Base-by-base conservation (phyloP, 1,140 invertebrate species). In the Armadillidium nasatum region DNA sequence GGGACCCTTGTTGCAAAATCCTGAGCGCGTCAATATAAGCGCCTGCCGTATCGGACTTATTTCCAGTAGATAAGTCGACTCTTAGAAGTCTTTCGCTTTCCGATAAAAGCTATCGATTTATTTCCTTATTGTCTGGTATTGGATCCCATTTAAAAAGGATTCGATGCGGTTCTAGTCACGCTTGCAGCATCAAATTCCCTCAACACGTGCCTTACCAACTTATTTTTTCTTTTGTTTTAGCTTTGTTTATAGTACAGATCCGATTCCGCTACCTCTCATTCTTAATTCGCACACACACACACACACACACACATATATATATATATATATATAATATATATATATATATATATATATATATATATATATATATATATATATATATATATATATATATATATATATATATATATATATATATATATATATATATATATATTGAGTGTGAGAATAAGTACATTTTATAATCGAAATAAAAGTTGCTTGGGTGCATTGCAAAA, bases 321-420 rank as follows among this genome's bases (percentile, higher is more conserved):
- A n/a, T n/a, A n/a, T n/a, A n/a, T n/a, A n/a, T n/a, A n/a, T n/a
- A n/a, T n/a, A n/a, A n/a, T n/a, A n/a, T n/a, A n/a, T n/a, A n/a
- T n/a, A n/a, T n/a, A n/a, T n/a, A n/a, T n/a, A n/a, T n/a, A n/a
- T n/a, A n/a, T n/a, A n/a, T n/a, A n/a, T n/a, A n/a, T n/a, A n/a
- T n/a, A n/a, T n/a, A n/a, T n/a, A 15, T 60, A 15, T 60, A 60
- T 60, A 60, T 60, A 60, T 60, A 60, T 60, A 60, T 60, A 60
- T 60, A 60, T 60, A 60, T 60, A 60, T 60, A 60, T 60, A 60
- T 60, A 60, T 60, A 60, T n/a, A n/a, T n/a, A n/a, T n/a, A n/a
- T 7, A 60, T n/a, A n/a, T n/a, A n/a, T n/a, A n/a, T n/a, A n/a
- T n/a, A n/a, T n/a, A n/a, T n/a, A n/a, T n/a, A n/a, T n/a, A n/a